Percentiles rank a stretch among this genome's conserved stretches.
Conservation (phyloP, 1,140 invertebrate species). For the Holotrichia oblita region DNA sequence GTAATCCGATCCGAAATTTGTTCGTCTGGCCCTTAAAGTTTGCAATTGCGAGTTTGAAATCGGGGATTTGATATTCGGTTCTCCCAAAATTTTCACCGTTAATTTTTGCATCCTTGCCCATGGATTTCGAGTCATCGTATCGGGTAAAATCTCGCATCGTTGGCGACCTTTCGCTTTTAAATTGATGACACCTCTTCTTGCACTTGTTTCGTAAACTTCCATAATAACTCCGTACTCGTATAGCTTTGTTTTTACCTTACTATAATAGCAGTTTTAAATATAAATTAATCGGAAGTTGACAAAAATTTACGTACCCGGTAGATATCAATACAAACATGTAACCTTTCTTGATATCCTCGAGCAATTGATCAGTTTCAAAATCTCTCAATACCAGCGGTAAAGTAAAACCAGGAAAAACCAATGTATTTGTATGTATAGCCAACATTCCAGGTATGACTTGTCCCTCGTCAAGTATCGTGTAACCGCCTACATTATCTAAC, state of each 20-base stretch:
- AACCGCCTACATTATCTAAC: constrained; percentile 57
- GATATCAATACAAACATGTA: constrained; percentile 51
- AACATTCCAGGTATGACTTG: constrained; percentile 51
- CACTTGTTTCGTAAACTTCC: constrained; percentile 58
- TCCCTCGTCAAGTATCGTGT: constrained; percentile 58
- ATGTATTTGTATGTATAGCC: constrained; percentile 57
- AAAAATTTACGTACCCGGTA: constrained; percentile 51
- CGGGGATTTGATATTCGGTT: constrained; percentile 53
- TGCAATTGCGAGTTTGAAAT: constrained; percentile 54
- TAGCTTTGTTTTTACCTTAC: constrained; percentile 47
- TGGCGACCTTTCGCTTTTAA: constrained; percentile 59
- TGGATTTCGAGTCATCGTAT: constrained; percentile 45
- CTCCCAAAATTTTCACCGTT: constrained; percentile 54
- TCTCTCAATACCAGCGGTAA: constrained; percentile 56
- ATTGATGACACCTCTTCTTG: constrained; percentile 50
- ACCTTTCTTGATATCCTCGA: constrained; percentile 31
- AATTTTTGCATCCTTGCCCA: constrained; percentile 50
- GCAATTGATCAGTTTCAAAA: constrained; percentile 29
- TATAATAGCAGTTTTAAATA: constrained; percentile 31
- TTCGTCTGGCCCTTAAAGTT: constrained; percentile 49
- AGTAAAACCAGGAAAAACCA: constrained; percentile 60
- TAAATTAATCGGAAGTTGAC: not conserved
- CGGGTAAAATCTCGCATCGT: constrained; percentile 55
- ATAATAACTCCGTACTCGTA: constrained; percentile 58
- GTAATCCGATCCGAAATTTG: constrained; percentile 45